Percentiles rank a stretch among this genome's conserved stretches.
Conservation (phyloP, 2,888 invertebrate species). For the Lithophane ornitopus region DNA sequence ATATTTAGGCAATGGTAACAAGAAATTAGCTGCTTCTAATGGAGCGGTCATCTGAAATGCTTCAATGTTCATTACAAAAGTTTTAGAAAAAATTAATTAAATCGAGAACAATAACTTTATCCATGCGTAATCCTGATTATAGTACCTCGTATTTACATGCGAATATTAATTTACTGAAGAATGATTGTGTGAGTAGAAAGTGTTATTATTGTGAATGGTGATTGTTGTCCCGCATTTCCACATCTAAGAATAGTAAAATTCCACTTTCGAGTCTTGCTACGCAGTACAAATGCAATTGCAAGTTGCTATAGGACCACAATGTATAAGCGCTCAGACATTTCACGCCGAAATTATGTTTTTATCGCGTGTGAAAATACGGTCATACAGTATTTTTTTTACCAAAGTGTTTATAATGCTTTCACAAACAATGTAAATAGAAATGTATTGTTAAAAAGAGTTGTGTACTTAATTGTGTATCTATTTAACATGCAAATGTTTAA, state of each 20-base stretch:
- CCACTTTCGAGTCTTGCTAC: background rate
- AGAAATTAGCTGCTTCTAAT: slow-evolving; percentile 53
- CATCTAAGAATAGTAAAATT: slow-evolving; percentile 30
- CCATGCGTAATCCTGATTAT: slow-evolving; percentile 54
- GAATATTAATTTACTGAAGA: slow-evolving; percentile 45
- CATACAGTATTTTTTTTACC: background rate
- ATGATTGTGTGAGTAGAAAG: slow-evolving; percentile 7
- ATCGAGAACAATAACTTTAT: slow-evolving; percentile 44
- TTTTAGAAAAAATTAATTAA: slow-evolving; percentile 32
- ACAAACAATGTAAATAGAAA: slow-evolving; percentile 11
- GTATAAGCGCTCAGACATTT: slow-evolving; percentile 13
- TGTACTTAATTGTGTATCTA: slow-evolving; percentile 18
- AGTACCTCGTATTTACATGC: slow-evolving; percentile 57
- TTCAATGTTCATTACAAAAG: slow-evolving; percentile 51
- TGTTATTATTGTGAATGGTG: slow-evolving; percentile 34
- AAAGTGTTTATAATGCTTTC: background rate
- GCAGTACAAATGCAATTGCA: slow-evolving; percentile 3
- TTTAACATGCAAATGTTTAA: slow-evolving; percentile 33
- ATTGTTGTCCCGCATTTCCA: slow-evolving; percentile 28
- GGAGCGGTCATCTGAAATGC: slow-evolving; percentile 50
- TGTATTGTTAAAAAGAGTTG: slow-evolving; percentile 1
- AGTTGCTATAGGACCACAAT: slow-evolving; percentile 2
- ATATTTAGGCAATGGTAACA: slow-evolving; percentile 41
- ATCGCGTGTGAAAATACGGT: slow-evolving; percentile 5
- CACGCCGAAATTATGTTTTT: background rate